phyloP scores from a whole-genome alignment of 2,113 vertebrate species.

The Xyliphius kryptos region DNA sequence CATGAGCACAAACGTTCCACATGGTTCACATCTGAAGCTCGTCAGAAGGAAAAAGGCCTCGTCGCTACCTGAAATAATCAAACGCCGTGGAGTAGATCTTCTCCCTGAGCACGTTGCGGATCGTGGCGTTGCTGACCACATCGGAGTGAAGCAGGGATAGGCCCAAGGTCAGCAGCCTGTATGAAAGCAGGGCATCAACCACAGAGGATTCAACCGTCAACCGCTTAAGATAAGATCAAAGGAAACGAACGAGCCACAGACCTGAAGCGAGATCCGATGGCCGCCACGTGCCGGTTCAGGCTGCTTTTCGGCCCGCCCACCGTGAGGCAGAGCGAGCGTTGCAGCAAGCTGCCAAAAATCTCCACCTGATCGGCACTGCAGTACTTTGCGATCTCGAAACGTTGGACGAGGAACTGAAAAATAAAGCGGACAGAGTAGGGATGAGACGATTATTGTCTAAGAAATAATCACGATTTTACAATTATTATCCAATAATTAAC shows the following conservation, averaged over 20 bases:
- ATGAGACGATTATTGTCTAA: too few species aligned
- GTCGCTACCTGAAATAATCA: constrained; percentile 92
- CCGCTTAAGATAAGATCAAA: too few species aligned
- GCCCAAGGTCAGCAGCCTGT: constrained; percentile 87
- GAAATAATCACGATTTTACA: neutral
- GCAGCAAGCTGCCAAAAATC: constrained; percentile 89
- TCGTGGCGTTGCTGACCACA: constrained; percentile 87
- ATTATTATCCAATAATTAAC: neutral
- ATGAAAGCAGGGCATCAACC: neutral
- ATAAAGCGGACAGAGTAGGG: neutral
- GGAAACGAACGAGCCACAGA: constrained; percentile 34
- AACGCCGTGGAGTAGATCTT: constrained; percentile 98
- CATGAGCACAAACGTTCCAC: neutral
- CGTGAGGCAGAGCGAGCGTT: constrained; percentile 85
- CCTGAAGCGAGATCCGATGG: constrained; percentile 96
- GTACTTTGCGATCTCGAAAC: constrained; percentile 98
- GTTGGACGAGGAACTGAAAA: constrained; percentile 86
- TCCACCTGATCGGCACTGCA: constrained; percentile 97
- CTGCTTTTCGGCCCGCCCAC: constrained; percentile 80
- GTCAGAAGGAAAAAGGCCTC: too few species aligned
- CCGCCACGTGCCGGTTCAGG: constrained; percentile 90
- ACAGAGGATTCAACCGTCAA: too few species aligned
- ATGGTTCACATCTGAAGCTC: too few species aligned
- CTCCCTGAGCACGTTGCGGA: constrained; percentile 91
- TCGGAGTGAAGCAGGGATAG: constrained; percentile 89